These are phyloP conservation scores for Carassius gibelio DNA, from an alignment of 2,113 vertebrate genomes.

Conservation along the genomic window DNA sequence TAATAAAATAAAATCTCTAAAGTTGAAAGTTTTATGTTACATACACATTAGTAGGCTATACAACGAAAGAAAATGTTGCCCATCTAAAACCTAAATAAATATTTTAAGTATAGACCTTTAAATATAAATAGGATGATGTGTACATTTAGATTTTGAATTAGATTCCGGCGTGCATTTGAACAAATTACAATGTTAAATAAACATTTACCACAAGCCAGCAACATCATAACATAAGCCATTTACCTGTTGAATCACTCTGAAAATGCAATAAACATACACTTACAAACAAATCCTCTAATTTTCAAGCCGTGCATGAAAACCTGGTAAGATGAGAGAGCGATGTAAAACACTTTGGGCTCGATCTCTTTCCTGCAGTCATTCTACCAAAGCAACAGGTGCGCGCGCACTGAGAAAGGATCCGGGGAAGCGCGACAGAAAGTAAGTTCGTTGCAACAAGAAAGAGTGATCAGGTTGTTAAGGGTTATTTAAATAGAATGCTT, in stretches of 20 bases:
- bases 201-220: neutral
- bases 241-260: neutral
- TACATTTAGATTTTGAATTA: neutral
- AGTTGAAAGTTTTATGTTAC: neutral
- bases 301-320: neutral
- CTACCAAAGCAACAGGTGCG: constrained; percentile 46
- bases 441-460: neutral
- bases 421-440: neutral
- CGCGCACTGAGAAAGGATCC: neutral
- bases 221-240: neutral
- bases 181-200: neutral
- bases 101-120: too few relatives aligned
- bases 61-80: neutral
- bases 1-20: neutral
- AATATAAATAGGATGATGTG: neutral
- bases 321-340: neutral
- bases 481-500: neutral
- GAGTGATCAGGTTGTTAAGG: neutral
- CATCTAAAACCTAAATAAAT: neutral
- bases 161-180: neutral
- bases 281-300: neutral
- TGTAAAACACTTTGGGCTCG: neutral
- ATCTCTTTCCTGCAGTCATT: neutral
- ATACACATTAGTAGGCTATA: neutral
- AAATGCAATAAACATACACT: neutral